Percentiles rank a stretch among this genome's conserved stretches.
phyloP scores from a whole-genome alignment of 2,113 vertebrate genomes.

The Paedocypris sp. region DNA sequence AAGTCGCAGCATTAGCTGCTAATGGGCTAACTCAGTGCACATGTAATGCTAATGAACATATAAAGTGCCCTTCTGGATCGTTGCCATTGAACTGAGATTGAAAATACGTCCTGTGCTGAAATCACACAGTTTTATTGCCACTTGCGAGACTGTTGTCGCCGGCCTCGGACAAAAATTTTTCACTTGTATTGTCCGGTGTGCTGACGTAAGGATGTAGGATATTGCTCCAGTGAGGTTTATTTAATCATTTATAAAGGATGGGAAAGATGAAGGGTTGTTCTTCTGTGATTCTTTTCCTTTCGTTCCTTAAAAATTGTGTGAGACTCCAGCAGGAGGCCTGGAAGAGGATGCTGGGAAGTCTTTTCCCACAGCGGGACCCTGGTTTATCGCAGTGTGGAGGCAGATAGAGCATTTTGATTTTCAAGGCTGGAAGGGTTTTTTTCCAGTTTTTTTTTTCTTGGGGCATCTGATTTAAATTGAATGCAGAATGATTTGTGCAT shows the following conservation, averaged over 20 bases:
- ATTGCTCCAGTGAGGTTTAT: conserved; percentile 17
- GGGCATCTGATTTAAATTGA: conserved; percentile 12
- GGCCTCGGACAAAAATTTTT: too few relatives aligned
- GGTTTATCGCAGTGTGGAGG: conserved; percentile 34
- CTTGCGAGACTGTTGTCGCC: too few relatives aligned
- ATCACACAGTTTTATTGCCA: neutral
- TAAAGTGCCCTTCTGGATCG: neutral
- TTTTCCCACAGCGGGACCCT: conserved; percentile 32
- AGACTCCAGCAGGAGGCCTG: conserved; percentile 24
- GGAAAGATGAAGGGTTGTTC: conserved; percentile 17
- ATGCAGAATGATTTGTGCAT: neutral
- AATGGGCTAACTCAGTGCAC: neutral
- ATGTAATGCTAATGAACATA: conserved; percentile 17
- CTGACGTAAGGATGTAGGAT: too few relatives aligned
- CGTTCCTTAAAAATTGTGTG: conserved; percentile 21
- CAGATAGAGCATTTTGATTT: conserved; percentile 18
- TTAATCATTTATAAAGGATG: conserved; percentile 24
- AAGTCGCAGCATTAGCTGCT: conserved; percentile 3
- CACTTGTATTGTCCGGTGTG: too few relatives aligned
- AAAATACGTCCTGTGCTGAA: neutral
- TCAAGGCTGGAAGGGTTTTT: conserved; percentile 12
- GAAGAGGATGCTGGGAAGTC: conserved; percentile 26
- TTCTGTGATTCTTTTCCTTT: neutral
- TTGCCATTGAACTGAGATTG: neutral
- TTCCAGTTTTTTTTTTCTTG: conserved; percentile 13